Base-by-base conservation (phyloP, 2,797 vertebrate genomes). In the Anguilla marmorata region DNA sequence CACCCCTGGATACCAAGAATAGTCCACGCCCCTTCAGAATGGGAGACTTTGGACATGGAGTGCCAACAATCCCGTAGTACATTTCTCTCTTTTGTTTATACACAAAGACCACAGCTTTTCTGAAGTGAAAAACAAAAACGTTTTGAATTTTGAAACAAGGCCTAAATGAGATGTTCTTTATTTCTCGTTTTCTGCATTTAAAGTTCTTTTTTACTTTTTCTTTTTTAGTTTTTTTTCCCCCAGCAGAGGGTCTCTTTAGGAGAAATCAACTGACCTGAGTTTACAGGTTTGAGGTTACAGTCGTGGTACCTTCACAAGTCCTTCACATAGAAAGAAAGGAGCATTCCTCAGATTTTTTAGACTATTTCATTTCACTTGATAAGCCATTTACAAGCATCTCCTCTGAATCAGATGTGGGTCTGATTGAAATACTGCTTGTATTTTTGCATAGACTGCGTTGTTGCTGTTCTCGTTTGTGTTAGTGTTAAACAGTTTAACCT, bases 321-420 rank as follows among this genome's bases (percentile, higher is more conserved):
- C 69, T 11, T 72, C 4, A 16, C 30, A 72, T 27, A 76, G 72
- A 37, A 37, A 37, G 12, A 76, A 37, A 21, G 84, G 21, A 74
- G 86, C 91, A 92, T 91, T 92, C 86, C 86, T 89, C 0, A 33
- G 58, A 52, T 89, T 91, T 76, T 89, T 87, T 52, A 54, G 56
- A 41, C 30, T 74, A 74, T 52, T 16, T 86, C 54, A 52, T 12
- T 79, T 88, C 3, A 66, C 12, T 3, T 80, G 7, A 56, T 58
- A 86, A 41, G 87, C 54, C 30, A n/a, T 76, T 48, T 11, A 82
- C 30, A 58, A 30, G 19, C 33, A 58, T 60, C 14, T 14, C 60
- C 8, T 82, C 54, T 60, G 37, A 66, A 37, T 30, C 52, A 7
- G 66, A 3, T 3, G 83, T 56, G 50, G 86, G 24, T 79, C n/a